Evolutionary conservation across 2,888 invertebrate genomes (phyloP).

Genomic region (Pardosa pseudoannulata): DNA sequence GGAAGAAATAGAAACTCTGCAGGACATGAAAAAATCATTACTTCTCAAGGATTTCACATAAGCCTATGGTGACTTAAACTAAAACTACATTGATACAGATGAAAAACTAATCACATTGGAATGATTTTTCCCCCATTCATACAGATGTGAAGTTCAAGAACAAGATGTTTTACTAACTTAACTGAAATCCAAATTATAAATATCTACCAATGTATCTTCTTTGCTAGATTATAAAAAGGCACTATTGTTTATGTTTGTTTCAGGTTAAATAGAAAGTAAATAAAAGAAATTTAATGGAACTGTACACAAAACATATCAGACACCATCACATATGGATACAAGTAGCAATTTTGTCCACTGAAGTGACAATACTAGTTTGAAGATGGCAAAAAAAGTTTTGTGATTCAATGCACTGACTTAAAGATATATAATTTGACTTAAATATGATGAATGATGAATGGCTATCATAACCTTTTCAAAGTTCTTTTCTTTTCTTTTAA

Average conservation of each 20-base stretch:
- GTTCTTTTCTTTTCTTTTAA: slow-evolving; percentile 90
- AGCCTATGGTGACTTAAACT: neutral
- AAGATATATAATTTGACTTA: neutral
- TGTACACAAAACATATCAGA: slow-evolving; percentile 63
- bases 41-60: neutral
- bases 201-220: no score
- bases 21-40: no score
- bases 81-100: no score
- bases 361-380: slow-evolving; percentile 42
- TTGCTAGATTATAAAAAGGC: slow-evolving; percentile 2
- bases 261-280: slow-evolving; percentile 22
- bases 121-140: no score
- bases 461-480: slow-evolving; percentile 87
- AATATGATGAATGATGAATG: neutral
- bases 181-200: no score
- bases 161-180: no score
- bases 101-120: no score
- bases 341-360: slow-evolving; percentile 49
- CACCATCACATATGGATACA: slow-evolving; percentile 65
- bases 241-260: slow-evolving; percentile 1
- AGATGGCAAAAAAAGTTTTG: slow-evolving; percentile 38
- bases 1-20: no score
- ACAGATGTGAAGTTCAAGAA: no score
- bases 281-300: slow-evolving; percentile 65
- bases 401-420: slow-evolving; percentile 59